A percentile compares a stretch with the other conserved stretches of the same genome.
phyloP scores from a whole-genome alignment of 2,113 vertebrate species.

The Porphyrio hochstetteri region DNA sequence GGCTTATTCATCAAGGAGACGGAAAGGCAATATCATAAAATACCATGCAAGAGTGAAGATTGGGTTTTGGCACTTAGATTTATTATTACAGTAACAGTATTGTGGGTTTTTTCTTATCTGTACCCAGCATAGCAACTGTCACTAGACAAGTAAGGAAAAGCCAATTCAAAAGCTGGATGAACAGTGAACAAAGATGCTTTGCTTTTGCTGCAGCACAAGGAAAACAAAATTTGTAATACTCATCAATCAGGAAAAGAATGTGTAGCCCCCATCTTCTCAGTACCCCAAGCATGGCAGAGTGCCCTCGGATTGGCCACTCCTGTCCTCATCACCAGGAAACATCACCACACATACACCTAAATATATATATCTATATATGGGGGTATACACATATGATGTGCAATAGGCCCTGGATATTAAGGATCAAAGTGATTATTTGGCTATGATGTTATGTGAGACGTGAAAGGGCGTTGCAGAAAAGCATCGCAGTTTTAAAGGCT shows the following conservation, averaged over 20 bases:
- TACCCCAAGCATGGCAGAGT: not conserved
- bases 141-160: not conserved
- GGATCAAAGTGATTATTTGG: not conserved
- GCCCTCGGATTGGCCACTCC: not conserved
- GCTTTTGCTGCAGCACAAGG: not conserved
- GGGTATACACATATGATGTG: not conserved
- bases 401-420: not conserved
- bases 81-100: not conserved
- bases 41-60: not conserved
- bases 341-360: rapidly evolving
- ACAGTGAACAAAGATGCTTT: not conserved
- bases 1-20: slow-evolving; percentile 22
- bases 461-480: not conserved
- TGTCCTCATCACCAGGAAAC: not conserved
- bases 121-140: not conserved
- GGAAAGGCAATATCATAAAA: slow-evolving; percentile 16
- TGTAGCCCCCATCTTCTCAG: not conserved
- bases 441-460: not conserved
- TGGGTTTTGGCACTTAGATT: not conserved
- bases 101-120: not conserved
- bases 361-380: not conserved
- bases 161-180: not conserved
- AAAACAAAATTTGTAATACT: not conserved
- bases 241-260: not conserved
- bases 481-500: not conserved